Evolutionary conservation across 2,888 invertebrate genomes (phyloP).

Genomic region (Copidosoma aretas): DNA sequence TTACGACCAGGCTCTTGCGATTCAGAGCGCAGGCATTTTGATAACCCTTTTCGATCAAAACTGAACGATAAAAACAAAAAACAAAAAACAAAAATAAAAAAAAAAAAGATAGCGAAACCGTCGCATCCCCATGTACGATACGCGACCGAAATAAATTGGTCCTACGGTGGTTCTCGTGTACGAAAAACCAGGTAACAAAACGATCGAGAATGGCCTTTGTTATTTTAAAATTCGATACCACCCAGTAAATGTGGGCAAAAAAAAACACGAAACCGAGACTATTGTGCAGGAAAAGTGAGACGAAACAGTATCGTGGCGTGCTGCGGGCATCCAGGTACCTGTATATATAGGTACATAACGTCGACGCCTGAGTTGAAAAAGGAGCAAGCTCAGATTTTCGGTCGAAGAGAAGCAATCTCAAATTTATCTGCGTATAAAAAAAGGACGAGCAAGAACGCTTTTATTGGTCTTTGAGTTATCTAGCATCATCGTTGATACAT

Average conservation of each 20-base stretch:
- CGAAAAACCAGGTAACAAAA: background rate
- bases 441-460: no score
- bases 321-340: no score
- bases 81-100: background rate
- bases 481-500: no score
- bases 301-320: no score
- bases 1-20: background rate
- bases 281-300: no score
- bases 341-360: no score
- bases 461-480: no score
- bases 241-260: background rate
- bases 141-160: background rate
- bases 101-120: background rate
- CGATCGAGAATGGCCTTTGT: background rate
- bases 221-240: background rate
- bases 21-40: background rate
- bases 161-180: background rate
- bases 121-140: background rate
- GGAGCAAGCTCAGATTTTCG: no score
- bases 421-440: no score
- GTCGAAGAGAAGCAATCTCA: no score
- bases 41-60: background rate
- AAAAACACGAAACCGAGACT: background rate
- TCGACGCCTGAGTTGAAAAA: no score
- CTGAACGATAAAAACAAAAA: background rate